A percentile compares a stretch with the other conserved stretches of the same genome.
Evolutionary conservation across 2,888 invertebrate species (phyloP).

Genomic region (Phyllotreta striolata): DNA sequence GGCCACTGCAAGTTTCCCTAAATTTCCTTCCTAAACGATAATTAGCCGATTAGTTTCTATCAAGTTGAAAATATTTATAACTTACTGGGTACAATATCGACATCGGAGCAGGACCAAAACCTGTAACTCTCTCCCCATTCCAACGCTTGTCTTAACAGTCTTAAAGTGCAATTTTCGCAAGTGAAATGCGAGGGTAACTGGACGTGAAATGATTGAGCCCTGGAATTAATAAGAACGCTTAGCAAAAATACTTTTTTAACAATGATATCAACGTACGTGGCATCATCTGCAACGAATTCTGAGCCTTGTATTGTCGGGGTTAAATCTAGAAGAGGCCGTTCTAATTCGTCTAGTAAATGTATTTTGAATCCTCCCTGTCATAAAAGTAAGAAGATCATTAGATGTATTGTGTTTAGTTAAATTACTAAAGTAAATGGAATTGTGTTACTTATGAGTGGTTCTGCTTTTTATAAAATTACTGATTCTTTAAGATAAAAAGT

Average conservation of each 20-base stretch:
- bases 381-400: not conserved
- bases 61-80: conserved; percentile 35
- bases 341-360: conserved; percentile 84
- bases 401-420: too few species aligned
- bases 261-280: conserved; percentile 77
- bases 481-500: not conserved
- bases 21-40: conserved; percentile 71
- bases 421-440: too few species aligned
- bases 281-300: conserved; percentile 83
- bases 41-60: not conserved
- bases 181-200: conserved; percentile 82
- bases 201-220: conserved; percentile 84
- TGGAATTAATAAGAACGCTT: conserved; percentile 59
- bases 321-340: conserved; percentile 83
- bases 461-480: too few species aligned
- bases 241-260: not conserved
- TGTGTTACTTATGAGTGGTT: not conserved
- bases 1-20: conserved; percentile 84
- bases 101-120: conserved; percentile 97
- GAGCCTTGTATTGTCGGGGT: conserved; percentile 83
- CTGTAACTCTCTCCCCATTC: conserved; percentile 87
- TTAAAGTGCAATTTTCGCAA: conserved; percentile 89
- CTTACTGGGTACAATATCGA: conserved; percentile 79
- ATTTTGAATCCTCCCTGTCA: conserved; percentile 88
- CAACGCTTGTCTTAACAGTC: conserved; percentile 86